Evolutionary conservation across 2,888 invertebrate species (phyloP), one percentile per base, ranked within the genome.

Genomic region (Coelopa pilipes): DNA sequence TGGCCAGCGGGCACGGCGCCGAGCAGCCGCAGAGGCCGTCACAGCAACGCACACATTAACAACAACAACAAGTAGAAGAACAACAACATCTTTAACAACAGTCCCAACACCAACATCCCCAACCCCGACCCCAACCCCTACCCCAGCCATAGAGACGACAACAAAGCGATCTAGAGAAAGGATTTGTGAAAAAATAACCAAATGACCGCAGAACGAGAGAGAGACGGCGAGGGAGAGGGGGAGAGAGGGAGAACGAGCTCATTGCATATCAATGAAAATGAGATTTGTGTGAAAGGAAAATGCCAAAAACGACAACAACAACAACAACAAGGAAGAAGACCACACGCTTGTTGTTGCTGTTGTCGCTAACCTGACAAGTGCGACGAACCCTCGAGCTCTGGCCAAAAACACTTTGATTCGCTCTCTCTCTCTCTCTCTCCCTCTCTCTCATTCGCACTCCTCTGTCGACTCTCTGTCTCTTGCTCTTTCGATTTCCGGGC

Each of bases 241-340:
- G n/a, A n/a, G n/a, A n/a, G n/a, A n/a, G n/a, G n/a, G n/a, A 50
- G 46, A 55, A 19, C n/a, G 19, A 70, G 46, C 62, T 55, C 62
- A 62, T 53, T 53, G 68, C 68, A 69, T 70, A 70, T 70, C 69
- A 19, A 70, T 70, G 59, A 70, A 70, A 70, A 70, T 59, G 47
- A 47, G 57, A 47, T 69, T 69, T 55, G 17, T 69, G 19, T 57
- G 69, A 55, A 45, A 57, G 46, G n/a, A 57, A 66, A 66, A 49
- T 47, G 66, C 60, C n/a, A n/a, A n/a, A n/a, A n/a, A n/a, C n/a
- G n/a, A n/a, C n/a, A n/a, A n/a, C n/a, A n/a, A n/a, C n/a, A n/a
- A n/a, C n/a, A n/a, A n/a, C n/a, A n/a, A n/a, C n/a, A n/a, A n/a
- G n/a, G n/a, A n/a, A n/a, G n/a, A n/a, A n/a, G n/a, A n/a, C n/a